phyloP scores from a whole-genome alignment of 2,797 vertebrate species.

The Natrix natrix region DNA sequence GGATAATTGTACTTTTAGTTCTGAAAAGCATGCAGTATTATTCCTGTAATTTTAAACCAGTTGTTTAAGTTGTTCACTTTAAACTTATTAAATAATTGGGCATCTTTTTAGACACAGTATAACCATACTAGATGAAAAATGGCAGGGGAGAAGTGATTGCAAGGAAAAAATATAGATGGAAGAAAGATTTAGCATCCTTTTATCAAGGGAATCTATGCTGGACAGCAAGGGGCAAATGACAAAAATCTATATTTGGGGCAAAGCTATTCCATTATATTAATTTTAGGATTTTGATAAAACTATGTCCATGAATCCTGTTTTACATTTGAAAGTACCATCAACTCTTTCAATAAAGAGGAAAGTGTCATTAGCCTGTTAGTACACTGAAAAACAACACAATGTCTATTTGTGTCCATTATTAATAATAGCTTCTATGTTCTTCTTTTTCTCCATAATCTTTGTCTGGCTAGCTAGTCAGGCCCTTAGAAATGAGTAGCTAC shows the following conservation, averaged over 20 bases:
- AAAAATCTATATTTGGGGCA: neutral
- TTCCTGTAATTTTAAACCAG: neutral
- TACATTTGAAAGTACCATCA: neutral
- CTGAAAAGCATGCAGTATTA: neutral
- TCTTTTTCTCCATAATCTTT: conserved; percentile 37
- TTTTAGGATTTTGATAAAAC: neutral
- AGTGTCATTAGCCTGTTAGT: neutral
- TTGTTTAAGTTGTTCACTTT: neutral
- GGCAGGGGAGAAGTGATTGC: neutral
- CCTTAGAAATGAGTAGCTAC: conserved; percentile 34
- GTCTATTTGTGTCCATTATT: neutral
- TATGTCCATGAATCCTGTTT: neutral
- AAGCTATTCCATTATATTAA: neutral
- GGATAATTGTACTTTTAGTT: neutral
- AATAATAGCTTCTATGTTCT: neutral
- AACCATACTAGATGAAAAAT: neutral
- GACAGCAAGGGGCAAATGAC: neutral
- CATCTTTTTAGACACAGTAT: neutral
- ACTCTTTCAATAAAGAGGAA: neutral
- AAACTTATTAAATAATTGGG: neutral
- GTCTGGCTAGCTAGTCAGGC: conserved; percentile 22
- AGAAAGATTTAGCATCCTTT: neutral
- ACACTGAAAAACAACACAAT: neutral
- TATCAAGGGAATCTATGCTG: neutral
- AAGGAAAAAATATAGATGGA: neutral